Percentiles rank a stretch among this genome's conserved stretches.
Conservation (phyloP, 1,140 invertebrate species). For the Archivesica marissinica region DNA sequence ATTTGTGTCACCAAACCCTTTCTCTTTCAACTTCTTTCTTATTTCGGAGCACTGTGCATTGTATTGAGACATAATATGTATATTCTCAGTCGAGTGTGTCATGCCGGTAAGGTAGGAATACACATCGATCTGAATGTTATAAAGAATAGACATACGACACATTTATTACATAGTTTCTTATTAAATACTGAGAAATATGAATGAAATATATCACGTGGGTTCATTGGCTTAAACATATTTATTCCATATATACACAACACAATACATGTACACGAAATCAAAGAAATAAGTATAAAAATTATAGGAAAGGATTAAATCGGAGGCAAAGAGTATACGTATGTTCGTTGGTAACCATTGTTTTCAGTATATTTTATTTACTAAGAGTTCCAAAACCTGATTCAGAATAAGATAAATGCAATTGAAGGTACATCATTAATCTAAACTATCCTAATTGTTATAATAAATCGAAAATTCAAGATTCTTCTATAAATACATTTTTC, state of each 20-base stretch:
- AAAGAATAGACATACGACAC: not conserved
- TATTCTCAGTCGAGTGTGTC: not conserved
- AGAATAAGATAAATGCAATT: no score
- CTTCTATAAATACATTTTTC: no score
- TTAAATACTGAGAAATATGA: not conserved
- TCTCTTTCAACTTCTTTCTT: slow-evolving; percentile 8
- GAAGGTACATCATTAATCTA: no score
- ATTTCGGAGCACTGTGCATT: slow-evolving; percentile 52
- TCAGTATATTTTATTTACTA: no score
- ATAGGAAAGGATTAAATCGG: no score
- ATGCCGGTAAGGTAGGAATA: slow-evolving; percentile 3
- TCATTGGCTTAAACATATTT: not conserved
- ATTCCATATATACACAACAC: not conserved
- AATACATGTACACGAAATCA: no score
- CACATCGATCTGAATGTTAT: not conserved
- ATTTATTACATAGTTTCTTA: not conserved
- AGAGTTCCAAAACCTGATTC: no score
- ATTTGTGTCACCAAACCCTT: slow-evolving; percentile 16
- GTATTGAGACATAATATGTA: slow-evolving; percentile 51
- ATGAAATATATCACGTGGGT: not conserved
- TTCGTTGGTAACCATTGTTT: no score
- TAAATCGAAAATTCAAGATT: no score
- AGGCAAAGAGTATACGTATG: no score
- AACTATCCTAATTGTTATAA: no score
- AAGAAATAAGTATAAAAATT: no score